Evolutionary conservation across 2,797 vertebrate species (phyloP).

Genomic region (Morus bassanus): DNA sequence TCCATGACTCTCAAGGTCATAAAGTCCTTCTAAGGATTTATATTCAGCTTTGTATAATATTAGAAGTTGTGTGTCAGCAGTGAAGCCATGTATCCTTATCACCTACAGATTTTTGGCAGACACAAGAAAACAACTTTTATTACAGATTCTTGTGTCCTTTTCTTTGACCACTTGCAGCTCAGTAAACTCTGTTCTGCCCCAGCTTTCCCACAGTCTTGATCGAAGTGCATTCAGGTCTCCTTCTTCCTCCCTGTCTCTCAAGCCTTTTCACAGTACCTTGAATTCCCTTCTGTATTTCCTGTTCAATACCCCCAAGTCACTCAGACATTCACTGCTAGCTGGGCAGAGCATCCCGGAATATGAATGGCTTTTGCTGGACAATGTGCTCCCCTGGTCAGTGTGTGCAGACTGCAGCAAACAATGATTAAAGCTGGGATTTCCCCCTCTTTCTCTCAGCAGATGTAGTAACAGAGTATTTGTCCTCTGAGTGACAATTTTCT

Average conservation of each 20-base stretch:
- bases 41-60: background rate
- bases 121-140: background rate
- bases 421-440: background rate
- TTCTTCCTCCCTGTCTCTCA: background rate
- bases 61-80: background rate
- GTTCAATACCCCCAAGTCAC: background rate
- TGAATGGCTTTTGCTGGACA: background rate
- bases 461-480: background rate
- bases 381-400: background rate
- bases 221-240: background rate
- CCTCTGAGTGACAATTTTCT: background rate
- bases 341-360: background rate
- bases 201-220: background rate
- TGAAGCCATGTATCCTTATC: background rate
- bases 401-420: background rate
- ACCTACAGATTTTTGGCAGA: background rate
- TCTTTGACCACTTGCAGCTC: background rate
- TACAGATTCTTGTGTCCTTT: background rate
- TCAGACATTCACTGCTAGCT: background rate
- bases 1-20: background rate
- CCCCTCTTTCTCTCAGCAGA: background rate
- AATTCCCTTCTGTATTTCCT: background rate
- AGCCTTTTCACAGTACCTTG: background rate
- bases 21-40: background rate
- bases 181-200: background rate